Evolutionary conservation across 2,888 invertebrate genomes (phyloP), one percentile per base, ranked within the genome.

Genomic region (Callosobruchus maculatus): DNA sequence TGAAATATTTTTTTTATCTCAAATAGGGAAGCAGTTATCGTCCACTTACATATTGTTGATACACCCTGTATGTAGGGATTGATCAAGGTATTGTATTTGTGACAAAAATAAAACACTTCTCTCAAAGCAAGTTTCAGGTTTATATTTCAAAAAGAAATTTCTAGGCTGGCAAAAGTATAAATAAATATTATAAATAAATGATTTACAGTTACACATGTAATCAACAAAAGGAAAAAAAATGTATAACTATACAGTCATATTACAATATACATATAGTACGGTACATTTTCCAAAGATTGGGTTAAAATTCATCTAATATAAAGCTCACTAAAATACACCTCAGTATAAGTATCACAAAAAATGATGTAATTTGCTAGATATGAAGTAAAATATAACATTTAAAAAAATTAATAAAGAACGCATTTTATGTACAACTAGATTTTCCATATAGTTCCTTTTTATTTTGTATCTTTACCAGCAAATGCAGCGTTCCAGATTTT

Each of bases 151-250:
- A 79, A 78, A 77, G 76, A 77, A 80, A 78, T 75, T 77, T 76
- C 78, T 78, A 78, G 74, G 74, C 75, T 71, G 71, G 74, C 76
- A 79, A 22, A 76, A 80, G 77, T 80, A 74, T 80, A 81, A 81
- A 80, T 81, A 80, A 82, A 81, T 81, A 78, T 75, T 72, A 79
- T 77, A 78, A 78, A 77, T 77, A 77, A 77, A 77, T 68, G 66
- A 77, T 75, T 74, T 75, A 75, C 75, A 76, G 49, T 68, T 75
- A 77, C 73, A 75, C 77, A 76, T 74, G 49, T 72, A 68, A 73
- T 73, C 75, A 76, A 77, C 75, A 78, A 71, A 78, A 76, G 72
- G 49, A 73, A 75, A 74, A 75, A 74, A 76, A 72, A 72, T 67
- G 30, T 70, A 71, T 71, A 74, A 71, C 71, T 73, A 71, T 73